phyloP scores from a whole-genome alignment of 2,888 invertebrate species.

The Enoplolaimus lenunculus region DNA sequence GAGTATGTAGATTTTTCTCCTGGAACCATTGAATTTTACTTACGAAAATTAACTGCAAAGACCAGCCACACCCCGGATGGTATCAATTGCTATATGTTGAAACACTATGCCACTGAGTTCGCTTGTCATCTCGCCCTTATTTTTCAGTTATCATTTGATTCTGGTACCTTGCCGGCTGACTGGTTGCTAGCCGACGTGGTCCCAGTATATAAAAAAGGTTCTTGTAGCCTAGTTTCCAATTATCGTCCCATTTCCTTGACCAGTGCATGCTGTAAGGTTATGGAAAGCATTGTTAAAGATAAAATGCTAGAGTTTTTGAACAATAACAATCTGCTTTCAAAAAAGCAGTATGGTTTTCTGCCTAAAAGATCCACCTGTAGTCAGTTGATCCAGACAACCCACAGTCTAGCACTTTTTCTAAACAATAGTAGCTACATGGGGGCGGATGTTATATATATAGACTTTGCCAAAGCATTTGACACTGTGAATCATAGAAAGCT shows the following conservation, averaged over 20 bases:
- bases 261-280: neutral
- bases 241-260: too few relatives aligned
- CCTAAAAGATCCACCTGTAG: neutral
- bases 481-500: conserved; percentile 16
- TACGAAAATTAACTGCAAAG: too few relatives aligned
- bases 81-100: too few relatives aligned
- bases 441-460: conserved; percentile 16
- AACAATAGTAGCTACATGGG: neutral
- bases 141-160: neutral
- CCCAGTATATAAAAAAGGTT: conserved; percentile 6
- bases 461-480: conserved; percentile 17
- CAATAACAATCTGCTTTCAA: neutral
- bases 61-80: too few relatives aligned
- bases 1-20: too few relatives aligned
- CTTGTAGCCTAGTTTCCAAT: too few relatives aligned
- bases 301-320: neutral
- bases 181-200: too few relatives aligned
- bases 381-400: neutral
- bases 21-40: too few relatives aligned
- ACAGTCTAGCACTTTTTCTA: too few relatives aligned
- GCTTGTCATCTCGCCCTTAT: neutral
- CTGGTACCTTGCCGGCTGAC: neutral
- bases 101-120: too few relatives aligned
- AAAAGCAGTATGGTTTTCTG: neutral
- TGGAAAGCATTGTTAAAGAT: conserved; percentile 4